A percentile compares a stretch with the other conserved stretches of the same genome.
Conservation (phyloP, 1,140 invertebrate species). For the Papilio glaucus region DNA sequence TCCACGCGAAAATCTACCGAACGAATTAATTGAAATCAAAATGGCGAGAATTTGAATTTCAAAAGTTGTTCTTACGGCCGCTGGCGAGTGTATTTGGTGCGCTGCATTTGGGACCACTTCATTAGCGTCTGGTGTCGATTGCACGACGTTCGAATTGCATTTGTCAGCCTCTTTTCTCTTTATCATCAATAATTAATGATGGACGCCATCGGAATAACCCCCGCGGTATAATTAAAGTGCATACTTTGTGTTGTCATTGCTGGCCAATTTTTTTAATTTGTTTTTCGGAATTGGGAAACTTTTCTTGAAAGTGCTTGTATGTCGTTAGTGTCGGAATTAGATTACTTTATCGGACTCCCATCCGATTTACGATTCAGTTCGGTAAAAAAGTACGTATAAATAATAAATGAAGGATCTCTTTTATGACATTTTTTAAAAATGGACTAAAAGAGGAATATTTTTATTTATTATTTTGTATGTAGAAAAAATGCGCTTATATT, state of each 20-base stretch:
- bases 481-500: too few relatives aligned
- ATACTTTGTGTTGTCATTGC: constrained; percentile 46
- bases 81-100: constrained; percentile 46
- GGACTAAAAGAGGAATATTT: neutral
- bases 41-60: constrained; percentile 49
- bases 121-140: constrained; percentile 67
- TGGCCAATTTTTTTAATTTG: constrained; percentile 38
- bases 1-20: constrained; percentile 40
- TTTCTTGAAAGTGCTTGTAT: constrained; percentile 13
- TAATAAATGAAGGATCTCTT: neutral
- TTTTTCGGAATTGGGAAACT: constrained; percentile 13
- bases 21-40: constrained; percentile 43
- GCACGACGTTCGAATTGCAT: constrained; percentile 42
- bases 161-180: constrained; percentile 50
- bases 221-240: constrained; percentile 47
- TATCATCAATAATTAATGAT: constrained; percentile 70
- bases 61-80: constrained; percentile 50
- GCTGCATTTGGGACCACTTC: constrained; percentile 57
- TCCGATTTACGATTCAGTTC: constrained; percentile 38
- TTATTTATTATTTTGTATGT: too few relatives aligned
- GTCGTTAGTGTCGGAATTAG: constrained; percentile 16
- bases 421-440: neutral
- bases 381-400: constrained; percentile 38
- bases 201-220: constrained; percentile 41
- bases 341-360: constrained; percentile 27